A percentile compares a stretch with the other conserved stretches of the same genome.
Evolutionary conservation across 92 coral and sea anemone genomes (phyloP).

Genomic region (Palythoa grandiflora): DNA sequence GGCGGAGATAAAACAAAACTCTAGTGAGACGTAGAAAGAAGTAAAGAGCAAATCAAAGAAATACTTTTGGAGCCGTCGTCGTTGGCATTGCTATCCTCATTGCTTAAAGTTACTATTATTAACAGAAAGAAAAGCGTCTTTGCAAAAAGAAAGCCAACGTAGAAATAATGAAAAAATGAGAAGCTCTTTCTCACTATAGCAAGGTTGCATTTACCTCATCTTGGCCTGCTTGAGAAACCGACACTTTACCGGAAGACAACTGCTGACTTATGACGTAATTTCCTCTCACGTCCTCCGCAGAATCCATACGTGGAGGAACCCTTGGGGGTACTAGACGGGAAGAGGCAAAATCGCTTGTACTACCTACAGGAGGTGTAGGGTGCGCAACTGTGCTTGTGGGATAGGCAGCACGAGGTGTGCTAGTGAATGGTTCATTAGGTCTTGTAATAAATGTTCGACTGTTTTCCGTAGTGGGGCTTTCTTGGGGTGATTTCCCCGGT

Average conservation of each 20-base stretch:
- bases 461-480: slow-evolving; percentile 22
- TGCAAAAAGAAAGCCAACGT: neutral
- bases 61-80: too few relatives aligned
- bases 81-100: too few relatives aligned
- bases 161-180: too few relatives aligned
- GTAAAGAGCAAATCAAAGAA: too few relatives aligned
- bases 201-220: slow-evolving; percentile 28
- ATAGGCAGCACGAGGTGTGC: slow-evolving; percentile 51
- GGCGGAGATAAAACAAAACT: too few relatives aligned
- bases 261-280: slow-evolving; percentile 59
- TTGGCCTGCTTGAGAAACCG: neutral
- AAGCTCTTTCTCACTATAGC: slow-evolving; percentile 17
- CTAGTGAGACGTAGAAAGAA: too few relatives aligned
- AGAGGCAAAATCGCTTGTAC: slow-evolving; percentile 65
- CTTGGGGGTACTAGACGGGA: slow-evolving; percentile 52
- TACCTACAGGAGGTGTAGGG: slow-evolving; percentile 88
- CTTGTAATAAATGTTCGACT: slow-evolving; percentile 40
- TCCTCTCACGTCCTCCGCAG: slow-evolving; percentile 60
- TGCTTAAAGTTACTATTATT: too few relatives aligned
- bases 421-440: slow-evolving; percentile 27
- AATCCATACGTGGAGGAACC: slow-evolving; percentile 87
- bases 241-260: slow-evolving; percentile 35
- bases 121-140: neutral
- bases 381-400: slow-evolving; percentile 93
- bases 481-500: neutral